These are phyloP conservation scores for Cherax destructor DNA, from an alignment of 1,140 invertebrate species.

Conservation along the genomic window DNA sequence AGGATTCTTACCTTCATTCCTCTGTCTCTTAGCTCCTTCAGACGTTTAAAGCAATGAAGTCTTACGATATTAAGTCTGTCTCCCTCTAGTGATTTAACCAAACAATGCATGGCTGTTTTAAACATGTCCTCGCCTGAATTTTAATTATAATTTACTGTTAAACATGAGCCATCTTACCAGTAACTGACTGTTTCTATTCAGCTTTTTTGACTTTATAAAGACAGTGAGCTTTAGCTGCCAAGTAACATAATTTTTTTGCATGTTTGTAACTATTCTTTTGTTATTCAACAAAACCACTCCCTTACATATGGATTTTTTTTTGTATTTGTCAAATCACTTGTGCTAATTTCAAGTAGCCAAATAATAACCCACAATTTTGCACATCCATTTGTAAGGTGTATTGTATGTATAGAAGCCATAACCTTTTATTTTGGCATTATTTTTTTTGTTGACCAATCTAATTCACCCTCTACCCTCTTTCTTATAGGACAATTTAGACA, in stretches of 20 bases:
- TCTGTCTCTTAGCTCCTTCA: slow-evolving; percentile 15
- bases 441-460: slow-evolving; percentile 24
- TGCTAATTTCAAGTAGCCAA: background rate
- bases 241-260: slow-evolving; percentile 41
- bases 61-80: background rate
- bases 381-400: slow-evolving; percentile 29
- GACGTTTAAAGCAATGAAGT: background rate
- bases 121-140: background rate
- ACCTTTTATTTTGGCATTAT: slow-evolving; percentile 16
- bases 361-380: slow-evolving; percentile 12
- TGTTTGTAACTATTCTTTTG: slow-evolving; percentile 28
- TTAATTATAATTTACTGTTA: background rate
- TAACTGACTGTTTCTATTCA: background rate
- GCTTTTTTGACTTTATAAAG: background rate
- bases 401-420: slow-evolving; percentile 22
- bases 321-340: background rate
- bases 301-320: slow-evolving; percentile 29
- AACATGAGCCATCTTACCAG: background rate
- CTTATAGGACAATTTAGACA: slow-evolving; percentile 84
- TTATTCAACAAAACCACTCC: slow-evolving; percentile 7
- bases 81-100: background rate
- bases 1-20: slow-evolving; percentile 1
- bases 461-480: slow-evolving; percentile 61
- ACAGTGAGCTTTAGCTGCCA: background rate
- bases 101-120: slow-evolving; percentile 5